These are phyloP conservation scores for Actias luna DNA, from an alignment of 2,888 invertebrate genomes.

Conservation along the genomic window DNA sequence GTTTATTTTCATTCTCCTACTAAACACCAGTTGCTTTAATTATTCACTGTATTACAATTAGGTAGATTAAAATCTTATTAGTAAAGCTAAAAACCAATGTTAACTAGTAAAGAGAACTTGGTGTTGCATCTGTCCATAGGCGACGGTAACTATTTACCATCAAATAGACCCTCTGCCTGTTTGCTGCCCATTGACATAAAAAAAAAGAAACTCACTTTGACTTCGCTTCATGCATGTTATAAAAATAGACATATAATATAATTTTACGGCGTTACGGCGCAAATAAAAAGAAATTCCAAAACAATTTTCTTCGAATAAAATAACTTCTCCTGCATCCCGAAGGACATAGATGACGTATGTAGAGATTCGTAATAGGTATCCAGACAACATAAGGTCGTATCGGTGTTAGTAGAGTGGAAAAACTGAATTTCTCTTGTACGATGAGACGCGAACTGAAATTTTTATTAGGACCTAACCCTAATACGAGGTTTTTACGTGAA, in stretches of 20 bases:
- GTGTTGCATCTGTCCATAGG: too few relatives aligned
- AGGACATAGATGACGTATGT: conserved; percentile 13
- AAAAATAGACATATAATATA: conserved; percentile 15
- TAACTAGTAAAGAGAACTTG: too few relatives aligned
- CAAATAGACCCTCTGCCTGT: too few relatives aligned
- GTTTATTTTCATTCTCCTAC: too few relatives aligned
- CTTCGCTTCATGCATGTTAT: conserved; percentile 12
- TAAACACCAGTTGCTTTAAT: too few relatives aligned
- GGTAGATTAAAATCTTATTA: too few relatives aligned
- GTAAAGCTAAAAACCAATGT: too few relatives aligned
- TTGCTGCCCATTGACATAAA: not conserved
- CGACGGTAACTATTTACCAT: too few relatives aligned
- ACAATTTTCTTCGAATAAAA: conserved; percentile 17
- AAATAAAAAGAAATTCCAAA: conserved; percentile 16
- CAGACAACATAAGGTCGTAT: conserved; percentile 20
- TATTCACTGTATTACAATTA: too few relatives aligned
- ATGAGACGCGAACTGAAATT: conserved; percentile 22
- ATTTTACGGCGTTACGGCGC: conserved; percentile 17
- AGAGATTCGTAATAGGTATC: conserved; percentile 8
- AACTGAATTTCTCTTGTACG: conserved; percentile 24
- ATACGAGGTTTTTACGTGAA: not conserved
- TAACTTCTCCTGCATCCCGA: conserved; percentile 14
- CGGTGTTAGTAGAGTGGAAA: conserved; percentile 18
- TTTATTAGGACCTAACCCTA: conserved; percentile 7
- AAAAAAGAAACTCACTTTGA: not conserved